phyloP scores from a whole-genome alignment of 2,888 invertebrate genomes.

The Baccha elongata region DNA sequence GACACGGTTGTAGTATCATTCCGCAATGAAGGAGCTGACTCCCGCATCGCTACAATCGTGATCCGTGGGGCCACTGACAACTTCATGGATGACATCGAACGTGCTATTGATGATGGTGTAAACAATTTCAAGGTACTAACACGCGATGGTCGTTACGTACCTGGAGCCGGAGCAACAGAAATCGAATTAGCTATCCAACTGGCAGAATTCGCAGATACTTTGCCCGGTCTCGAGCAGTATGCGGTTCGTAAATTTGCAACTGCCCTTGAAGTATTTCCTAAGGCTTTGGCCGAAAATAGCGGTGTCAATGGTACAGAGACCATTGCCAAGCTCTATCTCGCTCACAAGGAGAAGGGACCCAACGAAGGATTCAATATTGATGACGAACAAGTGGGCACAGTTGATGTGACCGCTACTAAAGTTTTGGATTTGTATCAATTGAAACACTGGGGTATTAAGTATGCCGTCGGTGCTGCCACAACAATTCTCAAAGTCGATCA shows the following conservation, averaged over 20 bases:
- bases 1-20: slow-evolving; percentile 98
- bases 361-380: slow-evolving; percentile 94
- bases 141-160: slow-evolving; percentile 88
- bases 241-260: slow-evolving; percentile 96
- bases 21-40: slow-evolving; percentile 91
- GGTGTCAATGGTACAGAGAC: slow-evolving; percentile 94
- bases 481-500: slow-evolving; percentile 97
- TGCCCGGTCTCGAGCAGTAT: slow-evolving; percentile 98
- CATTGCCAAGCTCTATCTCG: slow-evolving; percentile 94
- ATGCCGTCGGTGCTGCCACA: slow-evolving; percentile 95
- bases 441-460: slow-evolving; percentile 97
- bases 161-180: slow-evolving; percentile 98
- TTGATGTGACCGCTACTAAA: slow-evolving; percentile 90
- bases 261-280: slow-evolving; percentile 95
- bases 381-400: slow-evolving; percentile 87
- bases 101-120: slow-evolving; percentile 99
- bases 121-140: slow-evolving; percentile 98
- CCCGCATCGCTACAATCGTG: slow-evolving; percentile 95
- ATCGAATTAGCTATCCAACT: slow-evolving; percentile 95
- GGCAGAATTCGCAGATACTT: slow-evolving; percentile 93
- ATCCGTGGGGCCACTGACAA: slow-evolving; percentile 98
- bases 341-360: slow-evolving; percentile 94
- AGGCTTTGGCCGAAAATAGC: slow-evolving; percentile 96
- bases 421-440: slow-evolving; percentile 92
- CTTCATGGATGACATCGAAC: slow-evolving; percentile 99